Percentiles rank a stretch among this genome's conserved stretches.
Conservation (phyloP, 2,888 invertebrate species). For the Euzophera pinguis region DNA sequence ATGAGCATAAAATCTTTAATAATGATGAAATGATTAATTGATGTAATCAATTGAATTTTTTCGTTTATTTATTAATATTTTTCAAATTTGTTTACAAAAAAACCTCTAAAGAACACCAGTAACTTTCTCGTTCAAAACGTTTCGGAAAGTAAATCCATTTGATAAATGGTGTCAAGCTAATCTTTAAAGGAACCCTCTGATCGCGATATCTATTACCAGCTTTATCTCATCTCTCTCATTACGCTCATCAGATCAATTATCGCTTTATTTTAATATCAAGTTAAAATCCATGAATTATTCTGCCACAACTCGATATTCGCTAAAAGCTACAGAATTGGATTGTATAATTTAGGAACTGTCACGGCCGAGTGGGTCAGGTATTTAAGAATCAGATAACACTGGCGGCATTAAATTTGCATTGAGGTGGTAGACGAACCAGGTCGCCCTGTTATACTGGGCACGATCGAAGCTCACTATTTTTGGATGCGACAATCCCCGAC, state of each 20-base stretch:
- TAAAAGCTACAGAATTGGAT: constrained; percentile 37
- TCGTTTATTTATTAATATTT: no score
- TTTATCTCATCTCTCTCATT: constrained; percentile 18
- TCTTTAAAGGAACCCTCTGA: background rate
- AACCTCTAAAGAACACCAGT: background rate
- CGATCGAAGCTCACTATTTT: constrained; percentile 73
- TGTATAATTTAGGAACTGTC: constrained; percentile 56
- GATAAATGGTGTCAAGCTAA: background rate
- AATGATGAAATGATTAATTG: no score
- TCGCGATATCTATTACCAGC: background rate
- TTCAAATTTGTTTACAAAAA: no score
- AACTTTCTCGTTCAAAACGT: background rate
- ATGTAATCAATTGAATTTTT: no score
- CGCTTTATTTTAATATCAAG: constrained; percentile 22
- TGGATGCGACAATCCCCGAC: constrained; percentile 58
- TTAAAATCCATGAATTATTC: constrained; percentile 34
- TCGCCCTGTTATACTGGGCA: constrained; percentile 59
- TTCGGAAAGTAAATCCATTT: background rate
- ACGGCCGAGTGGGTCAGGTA: constrained; percentile 61
- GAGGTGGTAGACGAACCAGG: constrained; percentile 19
- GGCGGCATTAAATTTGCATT: constrained; percentile 68
- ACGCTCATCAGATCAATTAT: constrained; percentile 29
- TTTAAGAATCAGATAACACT: constrained; percentile 66
- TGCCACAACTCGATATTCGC: constrained; percentile 23
- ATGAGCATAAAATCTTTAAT: no score